Percentiles rank a stretch among this genome's conserved stretches.
Conservation (phyloP, 2,888 invertebrate species). For the Cheilosia variabilis region DNA sequence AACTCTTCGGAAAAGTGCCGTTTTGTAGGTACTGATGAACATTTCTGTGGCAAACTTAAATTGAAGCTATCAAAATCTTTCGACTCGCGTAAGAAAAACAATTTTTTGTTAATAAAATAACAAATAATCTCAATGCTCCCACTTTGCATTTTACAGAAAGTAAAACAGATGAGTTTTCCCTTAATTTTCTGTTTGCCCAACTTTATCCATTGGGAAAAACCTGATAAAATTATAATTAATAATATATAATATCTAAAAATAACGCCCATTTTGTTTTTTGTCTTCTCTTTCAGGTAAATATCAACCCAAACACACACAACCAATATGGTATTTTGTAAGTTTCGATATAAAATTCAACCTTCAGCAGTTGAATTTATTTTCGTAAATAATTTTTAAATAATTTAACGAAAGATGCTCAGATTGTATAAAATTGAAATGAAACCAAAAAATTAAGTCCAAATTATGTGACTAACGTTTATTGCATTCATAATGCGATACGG, state of each 20-base stretch:
- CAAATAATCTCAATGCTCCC: background rate
- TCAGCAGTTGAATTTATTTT: no score
- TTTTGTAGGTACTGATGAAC: no score
- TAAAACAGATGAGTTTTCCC: background rate
- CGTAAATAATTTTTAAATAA: no score
- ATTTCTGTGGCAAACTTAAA: no score
- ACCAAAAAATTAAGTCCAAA: background rate
- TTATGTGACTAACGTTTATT: background rate
- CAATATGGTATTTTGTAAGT: constrained; percentile 6
- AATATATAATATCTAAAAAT: background rate
- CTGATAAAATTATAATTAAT: background rate
- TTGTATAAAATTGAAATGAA: background rate
- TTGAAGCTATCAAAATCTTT: no score
- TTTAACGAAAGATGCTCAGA: background rate
- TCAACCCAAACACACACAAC: background rate
- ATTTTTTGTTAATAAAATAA: no score
- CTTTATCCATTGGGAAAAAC: constrained; percentile 1
- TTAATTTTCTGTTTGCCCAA: background rate
- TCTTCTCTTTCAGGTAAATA: constrained; percentile 58
- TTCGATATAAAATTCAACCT: background rate
- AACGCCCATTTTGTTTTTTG: background rate
- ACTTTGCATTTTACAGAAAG: background rate
- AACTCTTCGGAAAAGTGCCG: no score
- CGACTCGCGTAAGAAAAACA: no score
- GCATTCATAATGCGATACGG: background rate